A percentile compares a stretch with the other conserved stretches of the same genome.
Conservation (phyloP, 2,113 vertebrate species). For the Thunnus maccoyii region DNA sequence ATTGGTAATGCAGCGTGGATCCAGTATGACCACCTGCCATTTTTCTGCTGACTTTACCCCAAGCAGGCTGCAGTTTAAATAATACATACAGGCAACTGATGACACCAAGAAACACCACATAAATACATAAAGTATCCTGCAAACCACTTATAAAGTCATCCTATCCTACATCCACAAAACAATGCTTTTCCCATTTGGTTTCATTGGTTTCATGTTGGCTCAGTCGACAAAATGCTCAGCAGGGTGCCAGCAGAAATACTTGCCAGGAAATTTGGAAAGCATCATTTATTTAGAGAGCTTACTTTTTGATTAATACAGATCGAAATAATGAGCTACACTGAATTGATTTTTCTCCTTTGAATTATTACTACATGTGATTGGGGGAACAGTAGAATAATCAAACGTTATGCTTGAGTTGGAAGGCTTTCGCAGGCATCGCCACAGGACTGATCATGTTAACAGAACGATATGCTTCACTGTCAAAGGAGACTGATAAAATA, state of each 20-base stretch:
- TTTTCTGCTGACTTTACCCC: conserved; percentile 18
- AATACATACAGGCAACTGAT: background rate
- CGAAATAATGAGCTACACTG: conserved; percentile 62
- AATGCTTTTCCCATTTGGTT: background rate
- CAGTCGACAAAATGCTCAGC: conserved; percentile 36
- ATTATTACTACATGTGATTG: conserved; percentile 52
- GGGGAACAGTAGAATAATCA: conserved; percentile 55
- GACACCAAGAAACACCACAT: background rate
- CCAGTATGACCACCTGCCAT: conserved; percentile 11
- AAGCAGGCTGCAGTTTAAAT: conserved; percentile 4
- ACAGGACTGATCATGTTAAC: conserved; percentile 34
- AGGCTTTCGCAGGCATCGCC: conserved; percentile 22
- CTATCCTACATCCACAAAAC: background rate
- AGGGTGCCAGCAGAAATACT: conserved; percentile 19
- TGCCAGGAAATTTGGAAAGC: conserved; percentile 52
- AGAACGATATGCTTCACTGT: conserved; percentile 47
- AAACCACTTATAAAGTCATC: background rate
- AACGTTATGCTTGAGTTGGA: conserved; percentile 46
- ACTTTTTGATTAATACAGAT: conserved; percentile 65
- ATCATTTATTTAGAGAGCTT: conserved; percentile 60
- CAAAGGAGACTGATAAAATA: conserved; percentile 41
- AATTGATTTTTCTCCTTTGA: conserved; percentile 60
- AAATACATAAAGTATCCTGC: background rate
- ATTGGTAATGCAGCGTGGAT: background rate
- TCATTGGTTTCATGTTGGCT: conserved; percentile 24